phyloP scores from a whole-genome alignment of 1,140 invertebrate genomes.

The Ceratina australensis region DNA sequence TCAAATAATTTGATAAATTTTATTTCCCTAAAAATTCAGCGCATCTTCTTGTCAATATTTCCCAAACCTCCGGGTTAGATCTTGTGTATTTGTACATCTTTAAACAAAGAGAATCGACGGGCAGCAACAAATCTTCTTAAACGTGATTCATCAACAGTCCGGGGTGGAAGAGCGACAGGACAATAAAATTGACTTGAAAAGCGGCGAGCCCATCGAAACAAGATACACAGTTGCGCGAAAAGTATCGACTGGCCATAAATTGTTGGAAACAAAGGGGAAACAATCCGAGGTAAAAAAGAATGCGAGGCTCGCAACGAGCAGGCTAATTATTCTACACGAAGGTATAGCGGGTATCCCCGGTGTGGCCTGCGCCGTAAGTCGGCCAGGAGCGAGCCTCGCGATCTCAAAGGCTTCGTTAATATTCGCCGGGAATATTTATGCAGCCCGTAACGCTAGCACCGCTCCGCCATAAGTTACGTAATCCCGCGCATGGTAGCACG shows the following conservation, averaged over 20 bases:
- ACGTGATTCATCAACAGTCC: neutral
- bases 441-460: slow-evolving; percentile 17
- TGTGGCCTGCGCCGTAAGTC: slow-evolving; percentile 3
- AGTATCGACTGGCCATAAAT: slow-evolving; percentile 2
- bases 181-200: neutral
- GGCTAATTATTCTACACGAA: slow-evolving; percentile 35
- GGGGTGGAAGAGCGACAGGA: neutral
- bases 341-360: neutral
- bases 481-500: slow-evolving; percentile 42
- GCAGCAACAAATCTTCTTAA: too few species aligned
- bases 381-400: slow-evolving; percentile 23
- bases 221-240: neutral
- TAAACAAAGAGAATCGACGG: too few species aligned
- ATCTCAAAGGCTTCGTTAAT: slow-evolving; percentile 42
- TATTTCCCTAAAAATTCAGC: too few species aligned
- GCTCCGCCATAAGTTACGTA: slow-evolving; percentile 49
- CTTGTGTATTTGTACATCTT: too few species aligned
- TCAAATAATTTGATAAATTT: too few species aligned
- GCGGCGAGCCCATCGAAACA: neutral
- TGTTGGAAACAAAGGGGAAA: neutral
- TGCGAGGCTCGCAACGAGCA: neutral
- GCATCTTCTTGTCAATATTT: too few species aligned
- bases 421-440: slow-evolving; percentile 45
- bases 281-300: neutral
- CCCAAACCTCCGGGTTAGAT: too few species aligned